Evolutionary conservation across 2,797 vertebrate species (phyloP).

Genomic region (Arctocebus calabarensis): DNA sequence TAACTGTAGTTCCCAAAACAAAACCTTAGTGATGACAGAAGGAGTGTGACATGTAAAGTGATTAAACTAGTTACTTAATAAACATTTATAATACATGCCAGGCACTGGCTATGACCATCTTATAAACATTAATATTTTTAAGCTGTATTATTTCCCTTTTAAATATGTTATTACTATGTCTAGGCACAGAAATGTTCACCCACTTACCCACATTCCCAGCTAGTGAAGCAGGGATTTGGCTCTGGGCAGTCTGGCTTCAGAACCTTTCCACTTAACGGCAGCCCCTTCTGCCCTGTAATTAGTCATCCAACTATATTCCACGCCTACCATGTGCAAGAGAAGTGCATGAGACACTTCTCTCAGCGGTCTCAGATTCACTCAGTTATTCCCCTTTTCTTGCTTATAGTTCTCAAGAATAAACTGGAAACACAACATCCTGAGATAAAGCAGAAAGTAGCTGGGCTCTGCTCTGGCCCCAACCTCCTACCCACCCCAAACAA

Average conservation of each 20-base stretch:
- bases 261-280: neutral
- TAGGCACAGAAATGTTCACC: neutral
- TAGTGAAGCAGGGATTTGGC: neutral
- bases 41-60: neutral
- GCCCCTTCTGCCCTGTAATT: neutral
- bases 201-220: neutral
- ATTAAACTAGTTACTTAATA: neutral
- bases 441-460: neutral
- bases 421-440: neutral
- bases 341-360: neutral
- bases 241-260: neutral
- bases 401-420: neutral
- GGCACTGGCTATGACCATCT: neutral
- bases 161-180: neutral
- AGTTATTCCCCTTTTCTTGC: neutral
- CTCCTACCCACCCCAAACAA: neutral
- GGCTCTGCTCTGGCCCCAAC: neutral
- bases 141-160: neutral
- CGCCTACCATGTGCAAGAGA: neutral
- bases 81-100: neutral
- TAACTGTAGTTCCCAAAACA: neutral
- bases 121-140: constrained; percentile 15
- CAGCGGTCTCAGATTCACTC: neutral
- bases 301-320: neutral
- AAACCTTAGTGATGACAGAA: neutral